phyloP scores from a whole-genome alignment of 2,797 vertebrate genomes.

The Hippoglossus hippoglossus region DNA sequence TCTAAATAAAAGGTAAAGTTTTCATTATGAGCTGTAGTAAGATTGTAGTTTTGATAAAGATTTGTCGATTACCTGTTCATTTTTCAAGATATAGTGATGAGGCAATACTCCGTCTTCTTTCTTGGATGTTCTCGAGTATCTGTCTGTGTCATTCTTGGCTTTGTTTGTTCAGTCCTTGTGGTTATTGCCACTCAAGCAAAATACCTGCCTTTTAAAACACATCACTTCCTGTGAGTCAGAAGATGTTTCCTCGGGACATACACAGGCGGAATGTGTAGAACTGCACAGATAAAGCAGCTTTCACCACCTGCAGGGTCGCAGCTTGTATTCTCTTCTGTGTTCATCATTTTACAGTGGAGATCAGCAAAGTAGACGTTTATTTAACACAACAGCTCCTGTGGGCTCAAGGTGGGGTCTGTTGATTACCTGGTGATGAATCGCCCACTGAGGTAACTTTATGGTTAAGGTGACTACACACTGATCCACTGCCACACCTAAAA shows the following conservation, averaged over 20 bases:
- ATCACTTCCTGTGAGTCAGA: constrained; percentile 8
- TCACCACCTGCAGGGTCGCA: constrained; percentile 19
- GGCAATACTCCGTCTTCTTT: background rate
- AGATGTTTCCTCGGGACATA: constrained; percentile 3
- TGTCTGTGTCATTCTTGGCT: background rate
- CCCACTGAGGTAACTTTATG: constrained; percentile 53
- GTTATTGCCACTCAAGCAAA: constrained; percentile 1
- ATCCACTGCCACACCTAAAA: constrained; percentile 69
- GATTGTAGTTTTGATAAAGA: background rate
- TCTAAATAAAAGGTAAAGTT: too few relatives aligned
- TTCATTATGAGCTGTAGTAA: background rate
- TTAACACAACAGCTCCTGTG: constrained; percentile 43
- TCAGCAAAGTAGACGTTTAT: constrained; percentile 58
- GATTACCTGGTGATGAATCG: constrained; percentile 62
- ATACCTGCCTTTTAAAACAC: constrained; percentile 4
- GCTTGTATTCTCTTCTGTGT: background rate
- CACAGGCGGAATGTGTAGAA: background rate
- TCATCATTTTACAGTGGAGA: constrained; percentile 32
- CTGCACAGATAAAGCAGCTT: constrained; percentile 1
- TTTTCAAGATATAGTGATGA: background rate
- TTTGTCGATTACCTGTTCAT: background rate
- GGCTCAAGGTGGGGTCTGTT: constrained; percentile 65
- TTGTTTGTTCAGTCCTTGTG: background rate
- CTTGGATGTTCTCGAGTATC: background rate
- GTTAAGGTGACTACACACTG: constrained; percentile 51